Base-by-base conservation (phyloP, 2,888 invertebrate genomes). In the Catocala sponsa region DNA sequence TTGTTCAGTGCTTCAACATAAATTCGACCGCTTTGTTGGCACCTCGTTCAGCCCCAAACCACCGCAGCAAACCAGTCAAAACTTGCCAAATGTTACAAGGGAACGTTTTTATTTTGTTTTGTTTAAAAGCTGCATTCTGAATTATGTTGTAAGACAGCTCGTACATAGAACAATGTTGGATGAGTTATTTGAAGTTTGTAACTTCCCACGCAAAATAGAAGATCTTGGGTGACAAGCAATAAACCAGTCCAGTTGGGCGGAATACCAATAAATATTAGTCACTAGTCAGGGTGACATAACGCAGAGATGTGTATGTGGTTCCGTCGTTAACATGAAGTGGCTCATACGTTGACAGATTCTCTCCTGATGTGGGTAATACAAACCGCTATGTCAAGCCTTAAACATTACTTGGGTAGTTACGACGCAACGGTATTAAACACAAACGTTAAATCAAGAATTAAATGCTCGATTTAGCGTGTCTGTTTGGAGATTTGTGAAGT, bases 271-370 rank as follows among this genome's bases (percentile, higher is more conserved):
- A 80, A 77, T 78, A 77, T 74, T 75, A 74, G 74, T 73, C 74
- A 75, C 72, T 74, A 72, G 74, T 73, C 72, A 70, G 70, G 64
- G 66, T 74, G 77, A 74, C 70, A 68, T 78, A 83, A 79, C 78
- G 79, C 74, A 79, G 78, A 79, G 80, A 84, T 79, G 79, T 66
- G 78, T 70, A 74, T 77, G 74, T 82, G 75, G 72, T 68, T 67
- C 70, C 56, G 74, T 74, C 72, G 73, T 76, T 78, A 78, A 79
- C 77, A 74, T 81, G 79, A 76, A 84, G 84, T 76, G 80, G 76
- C 74, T 84, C 75, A 72, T 76, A 66, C 63, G 65, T 73, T 83
- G 85, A 88, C 84, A 83, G 80, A 83, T 78, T 74, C 79, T 79
- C 72, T 78, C 72, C 62, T 65, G 74, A 65, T 69, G 68, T 68